These are phyloP conservation scores for Tapirus terrestris DNA, from an alignment of 2,113 vertebrate genomes.

Conservation along the genomic window DNA sequence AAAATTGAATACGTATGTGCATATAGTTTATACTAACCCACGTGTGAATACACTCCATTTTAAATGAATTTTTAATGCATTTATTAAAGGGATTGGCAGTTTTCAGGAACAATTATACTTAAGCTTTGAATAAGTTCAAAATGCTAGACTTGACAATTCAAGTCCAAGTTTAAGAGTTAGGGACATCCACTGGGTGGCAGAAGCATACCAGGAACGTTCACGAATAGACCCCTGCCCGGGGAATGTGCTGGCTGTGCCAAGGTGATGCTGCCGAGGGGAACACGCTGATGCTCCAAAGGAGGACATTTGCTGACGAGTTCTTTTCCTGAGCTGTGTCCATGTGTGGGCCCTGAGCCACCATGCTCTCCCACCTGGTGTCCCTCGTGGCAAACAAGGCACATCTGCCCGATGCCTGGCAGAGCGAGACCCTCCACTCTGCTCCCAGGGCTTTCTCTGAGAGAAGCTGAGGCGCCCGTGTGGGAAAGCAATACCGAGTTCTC, in stretches of 20 bases:
- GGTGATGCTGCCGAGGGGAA: too few relatives aligned
- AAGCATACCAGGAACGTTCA: background rate
- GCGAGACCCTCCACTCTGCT: background rate
- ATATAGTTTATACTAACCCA: background rate
- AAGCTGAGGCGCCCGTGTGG: too few relatives aligned
- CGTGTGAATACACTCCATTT: background rate
- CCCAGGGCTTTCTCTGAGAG: background rate
- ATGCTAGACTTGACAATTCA: background rate
- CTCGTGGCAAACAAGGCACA: background rate
- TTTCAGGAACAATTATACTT: background rate
- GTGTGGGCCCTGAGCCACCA: background rate
- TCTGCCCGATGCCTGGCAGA: background rate
- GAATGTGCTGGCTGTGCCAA: background rate
- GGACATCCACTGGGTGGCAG: slow-evolving; percentile 72
- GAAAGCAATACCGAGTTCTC: background rate
- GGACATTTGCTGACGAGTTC: background rate
- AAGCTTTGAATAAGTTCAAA: background rate
- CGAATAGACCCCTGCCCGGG: background rate
- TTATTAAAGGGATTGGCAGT: background rate
- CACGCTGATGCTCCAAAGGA: background rate
- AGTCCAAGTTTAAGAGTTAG: background rate
- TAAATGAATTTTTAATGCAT: background rate
- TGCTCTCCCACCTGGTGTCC: background rate
- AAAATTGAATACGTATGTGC: background rate
- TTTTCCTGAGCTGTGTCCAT: background rate